Percentiles rank a stretch among this genome's conserved stretches.
Evolutionary conservation across 1,140 invertebrate species (phyloP).

Genomic region (Oryzaephilus surinamensis): DNA sequence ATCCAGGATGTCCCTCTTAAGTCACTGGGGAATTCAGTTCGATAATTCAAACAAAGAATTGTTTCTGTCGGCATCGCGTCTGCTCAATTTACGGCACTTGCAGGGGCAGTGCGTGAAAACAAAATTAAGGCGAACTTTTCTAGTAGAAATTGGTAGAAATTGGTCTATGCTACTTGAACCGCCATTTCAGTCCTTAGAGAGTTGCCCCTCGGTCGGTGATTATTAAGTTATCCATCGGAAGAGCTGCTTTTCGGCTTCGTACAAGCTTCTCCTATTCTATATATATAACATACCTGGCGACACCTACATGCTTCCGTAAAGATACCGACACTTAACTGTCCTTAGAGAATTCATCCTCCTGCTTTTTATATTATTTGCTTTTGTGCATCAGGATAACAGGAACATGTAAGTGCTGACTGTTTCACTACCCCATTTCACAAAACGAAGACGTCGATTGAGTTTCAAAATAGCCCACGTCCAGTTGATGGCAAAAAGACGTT

Average conservation of each 20-base stretch:
- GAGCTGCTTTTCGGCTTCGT: too few species aligned
- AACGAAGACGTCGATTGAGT: constrained; percentile 9
- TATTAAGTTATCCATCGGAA: constrained; percentile 31
- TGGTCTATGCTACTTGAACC: constrained; percentile 39
- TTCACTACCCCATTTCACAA: constrained; percentile 5
- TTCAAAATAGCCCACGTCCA: constrained; percentile 16
- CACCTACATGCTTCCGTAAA: too few species aligned
- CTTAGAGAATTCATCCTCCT: neutral
- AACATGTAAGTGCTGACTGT: constrained; percentile 8
- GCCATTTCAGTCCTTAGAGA: constrained; percentile 21
- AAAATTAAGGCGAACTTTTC: constrained; percentile 49
- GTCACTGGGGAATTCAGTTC: constrained; percentile 13
- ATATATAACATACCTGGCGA: constrained; percentile 20
- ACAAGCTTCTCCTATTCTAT: too few species aligned
- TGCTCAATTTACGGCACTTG: constrained; percentile 25
- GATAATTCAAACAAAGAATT: constrained; percentile 27
- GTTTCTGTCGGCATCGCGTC: constrained; percentile 26
- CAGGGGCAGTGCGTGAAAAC: constrained; percentile 40
- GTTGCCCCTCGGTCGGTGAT: constrained; percentile 26
- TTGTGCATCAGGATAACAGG: neutral
- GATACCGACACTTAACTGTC: too few species aligned
- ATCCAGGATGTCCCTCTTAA: constrained; percentile 5
- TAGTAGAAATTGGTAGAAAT: constrained; percentile 49
- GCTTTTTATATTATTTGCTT: constrained; percentile 3
- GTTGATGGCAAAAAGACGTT: constrained; percentile 12